Evolutionary conservation across 2,888 invertebrate species (phyloP), one percentile per base, ranked within the genome.

Genomic region (Diachrysia chrysitis): DNA sequence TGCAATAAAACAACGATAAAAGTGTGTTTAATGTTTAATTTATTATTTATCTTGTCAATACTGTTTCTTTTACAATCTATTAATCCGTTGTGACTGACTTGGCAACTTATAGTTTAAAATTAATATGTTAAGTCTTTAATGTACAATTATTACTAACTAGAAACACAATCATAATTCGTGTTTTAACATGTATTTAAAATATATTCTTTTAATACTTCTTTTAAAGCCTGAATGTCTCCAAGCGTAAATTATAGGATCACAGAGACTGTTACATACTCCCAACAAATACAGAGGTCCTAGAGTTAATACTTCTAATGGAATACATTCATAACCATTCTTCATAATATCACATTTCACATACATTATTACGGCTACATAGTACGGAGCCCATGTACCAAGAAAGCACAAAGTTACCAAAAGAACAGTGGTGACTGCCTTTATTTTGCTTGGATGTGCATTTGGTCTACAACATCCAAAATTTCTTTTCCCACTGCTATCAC

Each of bases 141-240:
- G n/a, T 42, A 42, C n/a, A 42, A n/a, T 42, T 42, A 16, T 42
- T 7, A 12, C 9, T 19, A 19, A 17, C 5, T 48, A 48, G 10
- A 17, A 37, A 46, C 12, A 48, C 21, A 5, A 51, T 76, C 58
- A 80, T 68, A 82, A 58, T 65, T 74, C 77, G 6, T 78, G 71
- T 77, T 85, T 86, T 23, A 83, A 80, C 25, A 87, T 70, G 76
- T 82, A 90, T 66, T 86, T 89, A 76, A 83, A 82, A 61, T 92
- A 89, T 58, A 95, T 89, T 78, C 89, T 93, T 59, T 86, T 89
- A 7, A 95, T 79, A 25, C 93, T 95, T 10, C 84, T 87, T 75
- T 96, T 92, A 74, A 96, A 96, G 1, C 96, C 96, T 54, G 96
- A 96, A 86, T 96, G 96, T 93, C 96, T 96, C 96, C 96, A 96